Evolutionary conservation across 1,140 invertebrate species (phyloP).

Genomic region (Plectrocnemia conspersa): DNA sequence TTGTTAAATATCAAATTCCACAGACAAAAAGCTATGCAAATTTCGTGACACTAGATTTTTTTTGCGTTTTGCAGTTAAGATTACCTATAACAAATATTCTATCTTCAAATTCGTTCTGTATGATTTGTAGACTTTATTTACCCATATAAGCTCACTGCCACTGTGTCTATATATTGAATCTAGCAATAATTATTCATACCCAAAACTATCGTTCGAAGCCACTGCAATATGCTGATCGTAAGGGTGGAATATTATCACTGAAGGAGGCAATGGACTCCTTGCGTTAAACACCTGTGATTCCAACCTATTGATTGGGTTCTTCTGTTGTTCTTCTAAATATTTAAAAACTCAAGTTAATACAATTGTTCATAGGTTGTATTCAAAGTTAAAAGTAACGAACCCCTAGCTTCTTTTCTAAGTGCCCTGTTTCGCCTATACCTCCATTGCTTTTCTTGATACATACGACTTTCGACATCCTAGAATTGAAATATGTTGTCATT

Average conservation of each 20-base stretch:
- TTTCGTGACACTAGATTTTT: too few relatives aligned
- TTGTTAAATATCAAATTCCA: too few relatives aligned
- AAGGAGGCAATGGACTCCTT: conserved; percentile 70
- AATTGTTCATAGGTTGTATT: conserved; percentile 1
- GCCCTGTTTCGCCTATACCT: conserved; percentile 44
- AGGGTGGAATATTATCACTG: conserved; percentile 79
- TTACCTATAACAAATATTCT: too few relatives aligned
- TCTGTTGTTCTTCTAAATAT: conserved; percentile 56
- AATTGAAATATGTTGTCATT: conserved; percentile 13
- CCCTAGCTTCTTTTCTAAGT: conserved; percentile 35
- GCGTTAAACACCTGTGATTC: conserved; percentile 82
- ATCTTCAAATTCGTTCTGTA: too few relatives aligned
- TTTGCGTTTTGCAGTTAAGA: too few relatives aligned
- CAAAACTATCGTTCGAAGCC: conserved; percentile 78
- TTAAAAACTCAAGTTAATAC: conserved; percentile 1
- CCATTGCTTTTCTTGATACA: conserved; percentile 64
- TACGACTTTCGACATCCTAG: conserved; percentile 63
- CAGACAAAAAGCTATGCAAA: too few relatives aligned
- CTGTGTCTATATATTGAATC: too few relatives aligned
- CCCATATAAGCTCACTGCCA: too few relatives aligned
- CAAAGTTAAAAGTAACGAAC: conserved; percentile 26
- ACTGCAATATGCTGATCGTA: conserved; percentile 84
- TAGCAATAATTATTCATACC: conserved; percentile 56
- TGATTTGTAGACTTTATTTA: too few relatives aligned
- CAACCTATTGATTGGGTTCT: conserved; percentile 46